A percentile compares a stretch with the other conserved stretches of the same genome.
These are phyloP conservation scores for Bhutanitis thaidina DNA, from an alignment of 2,888 invertebrate genomes.

Conservation along the genomic window DNA sequence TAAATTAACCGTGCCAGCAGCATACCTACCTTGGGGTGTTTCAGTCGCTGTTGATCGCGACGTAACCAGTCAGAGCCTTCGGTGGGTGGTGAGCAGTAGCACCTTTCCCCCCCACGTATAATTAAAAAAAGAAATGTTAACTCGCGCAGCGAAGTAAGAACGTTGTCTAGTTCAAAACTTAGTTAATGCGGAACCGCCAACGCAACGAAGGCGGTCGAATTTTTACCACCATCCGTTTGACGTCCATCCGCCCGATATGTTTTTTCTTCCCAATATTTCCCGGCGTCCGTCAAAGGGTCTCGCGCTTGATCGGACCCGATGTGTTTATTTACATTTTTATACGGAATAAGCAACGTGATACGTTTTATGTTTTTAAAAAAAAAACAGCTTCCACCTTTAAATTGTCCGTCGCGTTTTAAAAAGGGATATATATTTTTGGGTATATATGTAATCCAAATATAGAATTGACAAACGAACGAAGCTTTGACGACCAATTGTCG, in stretches of 20 bases:
- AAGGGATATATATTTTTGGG: neutral
- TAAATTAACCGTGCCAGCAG: no score
- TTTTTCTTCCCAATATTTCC: conserved; percentile 29
- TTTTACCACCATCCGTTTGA: conserved; percentile 18
- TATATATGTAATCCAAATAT: no score
- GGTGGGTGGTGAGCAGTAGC: no score
- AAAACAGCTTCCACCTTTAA: conserved; percentile 4
- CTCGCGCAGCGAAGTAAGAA: no score
- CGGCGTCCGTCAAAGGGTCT: conserved; percentile 28
- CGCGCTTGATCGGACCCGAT: conserved; percentile 23
- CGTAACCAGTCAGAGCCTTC: no score
- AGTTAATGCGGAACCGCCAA: conserved; percentile 5
- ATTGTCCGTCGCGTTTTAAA: neutral
- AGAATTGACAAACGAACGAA: no score
- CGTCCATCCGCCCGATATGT: conserved; percentile 21
- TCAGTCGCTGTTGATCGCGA: no score
- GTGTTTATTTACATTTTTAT: conserved; percentile 31
- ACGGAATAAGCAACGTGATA: conserved; percentile 21
- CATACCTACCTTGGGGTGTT: no score
- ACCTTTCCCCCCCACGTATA: no score
- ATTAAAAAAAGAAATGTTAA: no score
- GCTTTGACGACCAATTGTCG: no score
- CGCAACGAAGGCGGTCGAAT: neutral
- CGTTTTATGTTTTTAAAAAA: conserved; percentile 4
- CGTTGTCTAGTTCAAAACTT: no score